A percentile compares a stretch with the other conserved stretches of the same genome.
These are phyloP conservation scores for Neodiprion fabricii DNA, from an alignment of 1,140 invertebrate species.

Conservation along the genomic window DNA sequence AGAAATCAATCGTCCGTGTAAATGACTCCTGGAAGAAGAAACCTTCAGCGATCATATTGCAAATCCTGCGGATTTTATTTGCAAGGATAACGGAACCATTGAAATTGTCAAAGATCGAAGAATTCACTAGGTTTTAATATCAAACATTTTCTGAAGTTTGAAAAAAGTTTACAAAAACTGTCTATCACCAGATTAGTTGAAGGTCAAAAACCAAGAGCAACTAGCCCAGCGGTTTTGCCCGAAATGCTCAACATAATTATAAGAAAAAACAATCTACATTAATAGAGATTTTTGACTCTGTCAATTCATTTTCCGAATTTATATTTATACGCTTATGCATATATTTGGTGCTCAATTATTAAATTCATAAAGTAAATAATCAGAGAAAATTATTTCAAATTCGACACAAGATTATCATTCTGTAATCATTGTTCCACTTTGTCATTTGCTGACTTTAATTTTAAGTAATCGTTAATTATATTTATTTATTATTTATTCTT, in stretches of 20 bases:
- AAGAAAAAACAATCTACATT: neutral
- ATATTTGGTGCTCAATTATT: neutral
- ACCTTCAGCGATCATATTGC: no score
- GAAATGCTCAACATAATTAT: constrained; percentile 8
- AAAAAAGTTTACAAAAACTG: constrained; percentile 15
- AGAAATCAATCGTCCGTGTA: neutral
- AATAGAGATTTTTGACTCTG: constrained; percentile 7
- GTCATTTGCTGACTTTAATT: no score
- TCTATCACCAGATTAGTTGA: neutral
- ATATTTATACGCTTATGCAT: neutral
- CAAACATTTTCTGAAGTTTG: neutral
- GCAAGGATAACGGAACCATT: no score
- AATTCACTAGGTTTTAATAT: no score
- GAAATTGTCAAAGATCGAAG: no score
- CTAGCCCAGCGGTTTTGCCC: neutral
- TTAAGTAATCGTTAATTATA: no score
- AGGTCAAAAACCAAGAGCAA: neutral
- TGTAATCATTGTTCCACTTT: no score
- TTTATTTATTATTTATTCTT: no score
- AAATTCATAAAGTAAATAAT: neutral
- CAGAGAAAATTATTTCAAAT: neutral
- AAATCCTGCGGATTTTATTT: no score
- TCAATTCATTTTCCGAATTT: neutral
- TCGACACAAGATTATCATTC: neutral
- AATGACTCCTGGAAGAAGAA: neutral